Conservation (phyloP, 2,888 invertebrate genomes). For the Atrina japonica region DNA sequence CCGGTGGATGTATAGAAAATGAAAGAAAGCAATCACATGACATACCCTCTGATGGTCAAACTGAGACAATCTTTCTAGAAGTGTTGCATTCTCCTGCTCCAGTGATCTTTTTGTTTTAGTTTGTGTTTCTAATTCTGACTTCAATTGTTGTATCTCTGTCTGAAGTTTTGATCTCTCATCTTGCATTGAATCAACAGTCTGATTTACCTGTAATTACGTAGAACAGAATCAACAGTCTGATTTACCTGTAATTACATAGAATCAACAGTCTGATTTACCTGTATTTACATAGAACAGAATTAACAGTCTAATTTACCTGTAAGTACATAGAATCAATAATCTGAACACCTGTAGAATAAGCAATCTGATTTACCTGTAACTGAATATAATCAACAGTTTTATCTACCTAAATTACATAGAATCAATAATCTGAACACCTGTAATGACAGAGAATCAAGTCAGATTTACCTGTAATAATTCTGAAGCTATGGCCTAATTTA, state of each 20-base stretch:
- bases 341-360: slow-evolving; percentile 66
- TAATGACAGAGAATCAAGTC: too few relatives aligned
- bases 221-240: too few relatives aligned
- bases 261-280: slow-evolving; percentile 78
- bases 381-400: slow-evolving; percentile 62
- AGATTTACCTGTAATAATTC: too few relatives aligned
- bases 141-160: slow-evolving; percentile 67
- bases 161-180: slow-evolving; percentile 71
- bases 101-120: slow-evolving; percentile 61
- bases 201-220: slow-evolving; percentile 75
- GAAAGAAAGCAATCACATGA: too few relatives aligned
- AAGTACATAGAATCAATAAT: slow-evolving; percentile 75
- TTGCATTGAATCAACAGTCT: slow-evolving; percentile 75
- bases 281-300: too few relatives aligned
- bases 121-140: slow-evolving; percentile 69
- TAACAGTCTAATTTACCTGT: too few relatives aligned
- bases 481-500: too few relatives aligned
- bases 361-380: too few relatives aligned
- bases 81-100: slow-evolving; percentile 72
- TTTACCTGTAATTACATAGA: slow-evolving; percentile 70
- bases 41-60: slow-evolving; percentile 67
- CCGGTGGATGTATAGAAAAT: too few relatives aligned
- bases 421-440: slow-evolving; percentile 77
- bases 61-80: slow-evolving; percentile 70
- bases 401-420: slow-evolving; percentile 70